Conservation (phyloP, 1,140 invertebrate species). For the Araneus ventricosus region DNA sequence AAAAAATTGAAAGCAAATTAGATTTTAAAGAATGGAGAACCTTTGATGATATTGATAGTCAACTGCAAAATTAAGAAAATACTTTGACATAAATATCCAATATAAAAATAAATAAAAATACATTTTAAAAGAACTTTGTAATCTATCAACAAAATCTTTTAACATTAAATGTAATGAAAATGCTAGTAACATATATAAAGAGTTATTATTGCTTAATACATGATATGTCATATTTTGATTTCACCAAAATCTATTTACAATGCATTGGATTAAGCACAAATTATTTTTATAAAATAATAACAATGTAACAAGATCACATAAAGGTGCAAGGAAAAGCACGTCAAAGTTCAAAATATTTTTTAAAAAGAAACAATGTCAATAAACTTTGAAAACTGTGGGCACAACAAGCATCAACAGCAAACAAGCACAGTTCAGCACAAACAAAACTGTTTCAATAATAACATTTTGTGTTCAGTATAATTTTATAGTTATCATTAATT, state of each 20-base stretch:
- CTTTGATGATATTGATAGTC: too few species aligned
- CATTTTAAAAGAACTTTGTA: too few species aligned
- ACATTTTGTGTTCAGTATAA: background rate
- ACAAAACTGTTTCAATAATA: background rate
- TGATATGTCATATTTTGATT: conserved; percentile 30
- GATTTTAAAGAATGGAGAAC: too few species aligned
- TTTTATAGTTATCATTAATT: background rate
- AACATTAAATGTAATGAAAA: background rate
- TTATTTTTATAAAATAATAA: conserved; percentile 6
- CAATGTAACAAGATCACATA: conserved; percentile 15
- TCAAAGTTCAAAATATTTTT: background rate
- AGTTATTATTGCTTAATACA: background rate
- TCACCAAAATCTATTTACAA: background rate
- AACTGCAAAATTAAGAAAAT: too few species aligned
- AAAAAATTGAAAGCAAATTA: too few species aligned
- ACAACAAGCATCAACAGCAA: conserved; percentile 19
- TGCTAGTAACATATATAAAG: background rate
- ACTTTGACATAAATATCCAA: too few species aligned
- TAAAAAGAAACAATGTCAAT: conserved; percentile 47
- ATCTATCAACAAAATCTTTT: background rate
- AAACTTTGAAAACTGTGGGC: conserved; percentile 34
- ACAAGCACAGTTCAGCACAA: background rate
- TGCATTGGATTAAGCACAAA: background rate
- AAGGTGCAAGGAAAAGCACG: conserved; percentile 24
- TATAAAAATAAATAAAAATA: too few species aligned